A percentile compares a stretch with the other conserved stretches of the same genome.
Evolutionary conservation across 2,113 vertebrate genomes (phyloP).

Genomic region (Dasyprocta punctata): DNA sequence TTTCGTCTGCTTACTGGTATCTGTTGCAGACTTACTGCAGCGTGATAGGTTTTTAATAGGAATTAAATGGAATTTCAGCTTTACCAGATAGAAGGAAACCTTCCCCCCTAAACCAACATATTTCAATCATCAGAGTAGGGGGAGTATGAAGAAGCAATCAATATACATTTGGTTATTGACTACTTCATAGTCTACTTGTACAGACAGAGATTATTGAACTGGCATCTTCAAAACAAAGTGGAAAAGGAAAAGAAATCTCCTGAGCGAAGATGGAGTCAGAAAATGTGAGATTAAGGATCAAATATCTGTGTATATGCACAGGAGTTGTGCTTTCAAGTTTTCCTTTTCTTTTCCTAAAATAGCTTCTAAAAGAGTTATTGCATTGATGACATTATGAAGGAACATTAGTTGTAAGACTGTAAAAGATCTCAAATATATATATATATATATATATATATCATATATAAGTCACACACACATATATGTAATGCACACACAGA

Average conservation of each 20-base stretch:
- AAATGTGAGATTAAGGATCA: neutral
- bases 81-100: neutral
- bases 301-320: neutral
- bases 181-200: neutral
- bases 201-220: too few relatives aligned
- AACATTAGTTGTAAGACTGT: neutral
- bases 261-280: neutral
- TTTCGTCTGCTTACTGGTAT: neutral
- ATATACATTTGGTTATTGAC: neutral
- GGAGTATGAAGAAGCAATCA: neutral
- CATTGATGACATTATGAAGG: neutral
- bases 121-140: neutral
- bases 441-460: neutral
- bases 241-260: neutral
- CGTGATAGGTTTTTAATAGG: neutral
- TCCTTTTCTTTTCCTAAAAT: slow-evolving; percentile 36
- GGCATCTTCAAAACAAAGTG: too few relatives aligned
- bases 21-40: neutral
- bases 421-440: neutral
- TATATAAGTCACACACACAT: neutral
- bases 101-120: neutral
- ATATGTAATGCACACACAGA: neutral
- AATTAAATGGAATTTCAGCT: neutral
- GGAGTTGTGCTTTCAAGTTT: neutral
- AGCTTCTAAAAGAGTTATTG: neutral